Conservation (phyloP, 2,888 invertebrate genomes). For the Steromphala cineraria region DNA sequence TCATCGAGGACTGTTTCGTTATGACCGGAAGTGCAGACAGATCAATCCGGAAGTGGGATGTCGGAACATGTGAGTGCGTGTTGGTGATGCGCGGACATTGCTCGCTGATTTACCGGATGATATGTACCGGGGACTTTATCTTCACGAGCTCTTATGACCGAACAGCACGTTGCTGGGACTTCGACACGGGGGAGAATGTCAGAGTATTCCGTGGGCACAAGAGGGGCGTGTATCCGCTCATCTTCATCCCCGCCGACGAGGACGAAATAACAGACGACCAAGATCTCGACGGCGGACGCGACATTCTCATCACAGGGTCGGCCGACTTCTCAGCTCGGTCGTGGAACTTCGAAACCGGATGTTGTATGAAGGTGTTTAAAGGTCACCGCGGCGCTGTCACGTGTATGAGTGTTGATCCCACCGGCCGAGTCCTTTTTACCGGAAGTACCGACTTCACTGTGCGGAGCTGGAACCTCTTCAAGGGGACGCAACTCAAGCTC, state of each 20-base stretch:
- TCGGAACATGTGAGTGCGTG: slow-evolving; percentile 76
- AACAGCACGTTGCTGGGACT: slow-evolving; percentile 76
- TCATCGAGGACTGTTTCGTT: slow-evolving; percentile 76
- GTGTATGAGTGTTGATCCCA: slow-evolving; percentile 75
- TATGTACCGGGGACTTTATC: slow-evolving; percentile 76
- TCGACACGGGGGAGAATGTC: slow-evolving; percentile 75
- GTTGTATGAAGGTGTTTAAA: slow-evolving; percentile 71
- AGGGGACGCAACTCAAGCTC: slow-evolving; percentile 73
- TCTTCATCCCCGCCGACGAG: slow-evolving; percentile 76
- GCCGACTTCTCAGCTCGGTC: slow-evolving; percentile 74
- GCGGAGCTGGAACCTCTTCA: slow-evolving; percentile 76
- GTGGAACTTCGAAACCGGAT: slow-evolving; percentile 75
- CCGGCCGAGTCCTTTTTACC: slow-evolving; percentile 75
- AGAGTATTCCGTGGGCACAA: slow-evolving; percentile 76
- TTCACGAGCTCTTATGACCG: slow-evolving; percentile 74
- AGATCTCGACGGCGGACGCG: slow-evolving; percentile 68
- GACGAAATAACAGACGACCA: slow-evolving; percentile 55
- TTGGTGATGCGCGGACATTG: slow-evolving; percentile 75
- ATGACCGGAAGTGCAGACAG: slow-evolving; percentile 77
- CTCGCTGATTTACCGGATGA: slow-evolving; percentile 76
- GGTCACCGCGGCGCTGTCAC: slow-evolving; percentile 77
- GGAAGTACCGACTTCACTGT: slow-evolving; percentile 76
- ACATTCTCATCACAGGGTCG: slow-evolving; percentile 74
- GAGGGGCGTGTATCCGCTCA: slow-evolving; percentile 77
- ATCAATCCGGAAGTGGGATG: slow-evolving; percentile 78